phyloP scores from a whole-genome alignment of 2,113 vertebrate species.

The Percina caprodes region DNA sequence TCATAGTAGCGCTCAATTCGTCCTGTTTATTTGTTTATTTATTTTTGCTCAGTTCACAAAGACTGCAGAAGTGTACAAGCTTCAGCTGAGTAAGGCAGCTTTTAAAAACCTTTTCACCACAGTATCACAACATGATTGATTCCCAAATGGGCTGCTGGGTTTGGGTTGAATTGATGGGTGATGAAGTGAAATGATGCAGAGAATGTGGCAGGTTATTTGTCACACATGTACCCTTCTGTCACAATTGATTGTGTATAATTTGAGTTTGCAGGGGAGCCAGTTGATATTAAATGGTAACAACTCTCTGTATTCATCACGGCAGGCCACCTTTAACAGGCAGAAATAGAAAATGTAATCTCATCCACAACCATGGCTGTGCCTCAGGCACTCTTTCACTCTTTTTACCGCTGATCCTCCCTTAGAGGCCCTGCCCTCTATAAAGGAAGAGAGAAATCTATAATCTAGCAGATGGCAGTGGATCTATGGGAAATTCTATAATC shows the following conservation, averaged over 20 bases:
- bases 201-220: constrained; percentile 80
- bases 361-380: constrained; percentile 76
- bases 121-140: constrained; percentile 77
- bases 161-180: constrained; percentile 77
- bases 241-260: constrained; percentile 83
- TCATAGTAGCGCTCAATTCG: constrained; percentile 25
- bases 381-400: constrained; percentile 81
- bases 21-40: neutral
- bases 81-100: constrained; percentile 18
- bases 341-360: constrained; percentile 84
- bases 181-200: constrained; percentile 75
- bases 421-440: constrained; percentile 76
- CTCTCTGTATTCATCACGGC: constrained; percentile 80
- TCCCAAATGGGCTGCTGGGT: constrained; percentile 71
- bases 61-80: constrained; percentile 1
- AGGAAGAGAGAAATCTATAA: constrained; percentile 83
- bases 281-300: constrained; percentile 85
- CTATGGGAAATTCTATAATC: constrained; percentile 83
- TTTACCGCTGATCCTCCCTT: constrained; percentile 80
- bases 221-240: constrained; percentile 71
- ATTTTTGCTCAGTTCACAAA: neutral
- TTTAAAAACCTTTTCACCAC: constrained; percentile 52
- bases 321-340: constrained; percentile 68
- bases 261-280: constrained; percentile 78
- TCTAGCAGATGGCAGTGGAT: constrained; percentile 84